These are phyloP conservation scores for Cryptomyrus ogoouensis DNA, from an alignment of 2,113 vertebrate genomes.

Conservation along the genomic window DNA sequence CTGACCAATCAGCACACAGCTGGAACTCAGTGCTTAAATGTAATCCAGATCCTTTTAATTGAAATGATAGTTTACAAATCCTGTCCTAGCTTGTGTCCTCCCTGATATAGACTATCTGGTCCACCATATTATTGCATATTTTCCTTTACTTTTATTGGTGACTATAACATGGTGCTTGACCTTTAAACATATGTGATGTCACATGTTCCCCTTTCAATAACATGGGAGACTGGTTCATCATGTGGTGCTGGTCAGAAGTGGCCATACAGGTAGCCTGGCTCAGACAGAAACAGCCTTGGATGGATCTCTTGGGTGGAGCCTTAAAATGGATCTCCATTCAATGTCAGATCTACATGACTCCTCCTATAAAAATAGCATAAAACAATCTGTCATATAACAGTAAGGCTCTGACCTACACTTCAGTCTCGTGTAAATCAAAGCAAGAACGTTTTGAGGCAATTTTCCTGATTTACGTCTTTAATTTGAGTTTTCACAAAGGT, in stretches of 20 bases:
- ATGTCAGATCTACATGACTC: background rate
- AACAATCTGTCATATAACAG: background rate
- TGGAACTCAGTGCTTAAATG: background rate
- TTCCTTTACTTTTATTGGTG: background rate
- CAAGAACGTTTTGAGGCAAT: background rate
- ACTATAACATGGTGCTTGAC: background rate
- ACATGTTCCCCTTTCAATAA: background rate
- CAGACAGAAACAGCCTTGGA: background rate
- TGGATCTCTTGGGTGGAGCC: background rate
- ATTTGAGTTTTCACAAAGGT: slow-evolving; percentile 9
- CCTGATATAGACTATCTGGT: background rate
- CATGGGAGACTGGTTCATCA: background rate
- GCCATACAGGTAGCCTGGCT: background rate
- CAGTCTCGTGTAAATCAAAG: background rate
- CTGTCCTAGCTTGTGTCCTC: background rate
- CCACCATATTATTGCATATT: background rate
- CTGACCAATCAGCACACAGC: background rate
- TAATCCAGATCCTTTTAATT: background rate
- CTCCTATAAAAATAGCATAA: background rate
- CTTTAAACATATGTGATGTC: background rate
- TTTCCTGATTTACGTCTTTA: background rate
- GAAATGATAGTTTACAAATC: background rate
- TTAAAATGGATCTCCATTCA: background rate
- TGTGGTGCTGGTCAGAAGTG: background rate
- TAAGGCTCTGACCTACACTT: background rate